Conservation (phyloP, 2,888 invertebrate species). For the Physocephala rufipes region DNA sequence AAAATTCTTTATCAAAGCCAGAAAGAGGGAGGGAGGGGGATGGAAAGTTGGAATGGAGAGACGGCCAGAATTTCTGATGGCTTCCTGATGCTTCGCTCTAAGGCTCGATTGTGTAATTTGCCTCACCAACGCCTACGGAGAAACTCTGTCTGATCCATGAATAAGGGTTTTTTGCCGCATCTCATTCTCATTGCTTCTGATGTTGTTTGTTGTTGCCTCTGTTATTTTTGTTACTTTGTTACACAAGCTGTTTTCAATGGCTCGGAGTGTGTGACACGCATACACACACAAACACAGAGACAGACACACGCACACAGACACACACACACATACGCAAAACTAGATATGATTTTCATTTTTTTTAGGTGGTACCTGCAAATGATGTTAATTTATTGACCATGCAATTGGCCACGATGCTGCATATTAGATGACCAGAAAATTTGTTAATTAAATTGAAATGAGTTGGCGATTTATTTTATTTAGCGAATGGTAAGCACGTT, state of each 20-base stretch:
- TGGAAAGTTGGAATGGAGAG: too few species aligned
- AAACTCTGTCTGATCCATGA: background rate
- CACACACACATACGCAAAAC: too few species aligned
- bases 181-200: background rate
- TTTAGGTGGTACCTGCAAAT: slow-evolving; percentile 37
- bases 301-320: too few species aligned
- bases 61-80: background rate
- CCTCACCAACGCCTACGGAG: too few species aligned
- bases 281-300: too few species aligned
- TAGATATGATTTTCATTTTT: slow-evolving; percentile 27
- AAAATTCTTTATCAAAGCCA: background rate
- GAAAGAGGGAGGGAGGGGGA: too few species aligned
- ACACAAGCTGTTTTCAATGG: background rate
- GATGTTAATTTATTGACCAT: slow-evolving; percentile 44
- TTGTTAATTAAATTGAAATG: slow-evolving; percentile 41
- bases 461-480: slow-evolving; percentile 37
- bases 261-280: too few species aligned
- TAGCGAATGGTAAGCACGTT: too few species aligned
- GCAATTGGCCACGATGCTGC: slow-evolving; percentile 41
- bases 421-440: slow-evolving; percentile 38
- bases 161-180: background rate
- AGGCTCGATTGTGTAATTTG: background rate
- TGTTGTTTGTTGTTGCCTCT: background rate
- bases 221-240: background rate
- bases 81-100: background rate